Percentiles rank a stretch among this genome's conserved stretches.
Conservation (phyloP, 2,797 vertebrate species). For the Sebastes minor region DNA sequence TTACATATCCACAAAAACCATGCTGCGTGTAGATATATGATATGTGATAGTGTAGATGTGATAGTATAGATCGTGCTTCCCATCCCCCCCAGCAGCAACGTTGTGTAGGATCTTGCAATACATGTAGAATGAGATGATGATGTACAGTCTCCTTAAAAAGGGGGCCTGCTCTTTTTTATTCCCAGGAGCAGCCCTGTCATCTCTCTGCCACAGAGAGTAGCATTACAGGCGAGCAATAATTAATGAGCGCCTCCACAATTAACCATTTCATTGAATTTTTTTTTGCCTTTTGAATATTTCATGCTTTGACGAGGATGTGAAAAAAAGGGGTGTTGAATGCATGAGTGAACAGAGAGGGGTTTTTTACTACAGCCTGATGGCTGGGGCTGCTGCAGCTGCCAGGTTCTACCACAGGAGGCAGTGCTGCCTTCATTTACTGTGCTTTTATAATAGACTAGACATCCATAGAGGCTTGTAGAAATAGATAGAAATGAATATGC, state of each 20-base stretch:
- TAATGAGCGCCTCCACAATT: conserved; percentile 74
- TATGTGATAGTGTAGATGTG: conserved; percentile 14
- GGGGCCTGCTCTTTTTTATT: conserved; percentile 6
- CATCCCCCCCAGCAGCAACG: conserved; percentile 40
- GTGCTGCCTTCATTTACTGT: conserved; percentile 37
- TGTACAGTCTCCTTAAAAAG: conserved; percentile 3
- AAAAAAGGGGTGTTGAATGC: conserved; percentile 37
- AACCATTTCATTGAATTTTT: conserved; percentile 73
- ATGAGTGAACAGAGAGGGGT: conserved; percentile 62
- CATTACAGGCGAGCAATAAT: conserved; percentile 74
- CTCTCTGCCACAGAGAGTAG: conserved; percentile 48
- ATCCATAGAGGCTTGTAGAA: conserved; percentile 4
- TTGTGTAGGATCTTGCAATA: conserved; percentile 10
- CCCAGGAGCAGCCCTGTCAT: conserved; percentile 37
- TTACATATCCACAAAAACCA: conserved; percentile 1
- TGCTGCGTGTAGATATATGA: background rate
- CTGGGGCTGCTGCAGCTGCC: conserved; percentile 48
- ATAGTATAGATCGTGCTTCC: conserved; percentile 37
- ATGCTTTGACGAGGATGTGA: conserved; percentile 56
- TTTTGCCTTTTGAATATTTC: conserved; percentile 67
- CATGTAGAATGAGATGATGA: conserved; percentile 8
- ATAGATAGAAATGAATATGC: background rate
- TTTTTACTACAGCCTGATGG: conserved; percentile 68
- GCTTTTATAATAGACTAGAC: background rate
- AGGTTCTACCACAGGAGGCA: conserved; percentile 64